These are phyloP conservation scores for Pachycephus smyrnensis DNA, from an alignment of 2,888 invertebrate species.

Conservation along the genomic window DNA sequence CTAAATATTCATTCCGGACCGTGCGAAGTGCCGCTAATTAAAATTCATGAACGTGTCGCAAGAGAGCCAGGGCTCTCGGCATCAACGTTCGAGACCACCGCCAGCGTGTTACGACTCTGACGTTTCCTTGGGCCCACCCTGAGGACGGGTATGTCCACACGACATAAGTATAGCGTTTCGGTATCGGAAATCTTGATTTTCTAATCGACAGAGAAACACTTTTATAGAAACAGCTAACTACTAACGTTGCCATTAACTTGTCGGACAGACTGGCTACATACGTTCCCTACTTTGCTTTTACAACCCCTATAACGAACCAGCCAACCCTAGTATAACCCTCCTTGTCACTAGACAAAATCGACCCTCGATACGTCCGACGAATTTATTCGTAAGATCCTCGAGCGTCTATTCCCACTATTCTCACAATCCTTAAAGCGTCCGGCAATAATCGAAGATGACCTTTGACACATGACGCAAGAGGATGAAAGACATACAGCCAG, in stretches of 20 bases:
- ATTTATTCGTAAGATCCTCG: conserved; percentile 10
- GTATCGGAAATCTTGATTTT: not conserved
- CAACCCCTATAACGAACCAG: conserved; percentile 4
- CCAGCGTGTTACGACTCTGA: not conserved
- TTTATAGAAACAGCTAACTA: not conserved
- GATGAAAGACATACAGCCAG: not conserved
- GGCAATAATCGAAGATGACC: not conserved
- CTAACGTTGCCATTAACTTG: conserved; percentile 21
- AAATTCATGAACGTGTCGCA: not conserved
- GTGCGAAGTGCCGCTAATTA: not conserved
- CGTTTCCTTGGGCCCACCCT: not conserved
- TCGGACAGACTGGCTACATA: conserved; percentile 20
- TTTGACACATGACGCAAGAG: too few species aligned
- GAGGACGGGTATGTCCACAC: not conserved
- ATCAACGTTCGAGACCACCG: not conserved
- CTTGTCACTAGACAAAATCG: conserved; percentile 20
- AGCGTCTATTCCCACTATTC: not conserved
- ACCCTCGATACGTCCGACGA: conserved; percentile 20
- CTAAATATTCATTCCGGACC: not conserved
- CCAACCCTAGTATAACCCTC: conserved; percentile 12
- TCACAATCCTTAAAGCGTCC: not conserved
- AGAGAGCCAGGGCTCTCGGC: not conserved
- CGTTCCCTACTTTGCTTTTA: conserved; percentile 19
- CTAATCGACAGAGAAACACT: not conserved
- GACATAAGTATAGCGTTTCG: not conserved